These are phyloP conservation scores for Zosterops pallidus DNA, from an alignment of 2,113 vertebrate genomes.

Conservation along the genomic window DNA sequence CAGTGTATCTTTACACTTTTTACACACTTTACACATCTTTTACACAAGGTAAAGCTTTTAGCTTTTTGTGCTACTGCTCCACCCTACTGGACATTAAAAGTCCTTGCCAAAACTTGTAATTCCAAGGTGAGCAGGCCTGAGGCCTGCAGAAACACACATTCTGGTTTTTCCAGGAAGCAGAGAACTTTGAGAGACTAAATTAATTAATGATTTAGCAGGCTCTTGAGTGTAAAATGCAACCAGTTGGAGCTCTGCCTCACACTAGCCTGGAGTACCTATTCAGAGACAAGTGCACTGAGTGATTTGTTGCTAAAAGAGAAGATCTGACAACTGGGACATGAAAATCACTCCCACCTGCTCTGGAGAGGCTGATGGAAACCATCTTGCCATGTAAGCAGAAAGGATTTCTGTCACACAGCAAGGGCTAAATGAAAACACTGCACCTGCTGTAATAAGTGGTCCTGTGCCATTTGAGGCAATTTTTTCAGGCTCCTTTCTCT, in stretches of 20 bases:
- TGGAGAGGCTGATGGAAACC: neutral
- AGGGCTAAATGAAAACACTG: neutral
- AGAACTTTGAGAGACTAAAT: neutral
- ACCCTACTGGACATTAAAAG: neutral
- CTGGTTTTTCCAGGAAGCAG: neutral
- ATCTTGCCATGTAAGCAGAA: neutral
- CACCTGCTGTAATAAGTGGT: neutral
- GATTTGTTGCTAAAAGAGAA: neutral
- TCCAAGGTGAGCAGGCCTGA: neutral
- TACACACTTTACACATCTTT: neutral
- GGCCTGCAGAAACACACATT: neutral
- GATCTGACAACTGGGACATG: neutral
- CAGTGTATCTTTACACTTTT: neutral
- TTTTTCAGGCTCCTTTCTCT: neutral
- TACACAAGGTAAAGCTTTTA: neutral
- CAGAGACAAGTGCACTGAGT: neutral
- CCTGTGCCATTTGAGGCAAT: neutral
- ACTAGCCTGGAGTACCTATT: neutral
- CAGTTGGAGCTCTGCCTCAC: neutral
- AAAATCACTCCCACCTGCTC: conserved; percentile 24
- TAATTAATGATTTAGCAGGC: neutral
- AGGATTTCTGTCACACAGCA: neutral
- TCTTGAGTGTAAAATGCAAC: neutral
- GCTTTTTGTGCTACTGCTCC: neutral
- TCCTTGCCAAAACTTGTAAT: neutral